Conservation (phyloP, 2,888 invertebrate genomes). For the Lithophane ornitopus region DNA sequence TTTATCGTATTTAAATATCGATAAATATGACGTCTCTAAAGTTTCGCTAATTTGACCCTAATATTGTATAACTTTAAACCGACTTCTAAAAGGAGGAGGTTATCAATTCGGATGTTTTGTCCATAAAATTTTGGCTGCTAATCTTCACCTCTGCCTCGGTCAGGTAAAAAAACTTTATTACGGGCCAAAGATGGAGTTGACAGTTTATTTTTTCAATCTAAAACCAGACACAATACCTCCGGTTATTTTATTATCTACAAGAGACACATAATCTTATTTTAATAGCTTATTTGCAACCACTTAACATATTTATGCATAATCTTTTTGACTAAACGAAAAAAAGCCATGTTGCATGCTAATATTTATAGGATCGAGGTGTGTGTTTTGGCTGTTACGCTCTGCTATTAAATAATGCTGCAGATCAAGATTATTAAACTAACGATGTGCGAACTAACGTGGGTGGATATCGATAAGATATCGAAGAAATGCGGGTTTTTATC, state of each 20-base stretch:
- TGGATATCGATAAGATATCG: slow-evolving; percentile 45
- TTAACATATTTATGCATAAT: slow-evolving; percentile 56
- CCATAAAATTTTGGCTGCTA: neutral
- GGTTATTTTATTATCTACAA: slow-evolving; percentile 29
- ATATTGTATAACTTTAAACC: too few relatives aligned
- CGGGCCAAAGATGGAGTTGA: neutral
- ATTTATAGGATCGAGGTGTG: slow-evolving; percentile 17
- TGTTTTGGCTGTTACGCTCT: slow-evolving; percentile 34
- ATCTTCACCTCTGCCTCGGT: neutral
- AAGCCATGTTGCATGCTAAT: slow-evolving; percentile 16
- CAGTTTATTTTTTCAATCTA: slow-evolving; percentile 35
- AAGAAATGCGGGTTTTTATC: slow-evolving; percentile 39
- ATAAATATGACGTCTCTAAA: too few relatives aligned
- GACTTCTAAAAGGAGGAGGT: too few relatives aligned
- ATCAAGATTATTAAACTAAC: slow-evolving; percentile 54
- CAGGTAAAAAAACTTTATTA: slow-evolving; percentile 25
- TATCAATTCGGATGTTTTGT: too few relatives aligned
- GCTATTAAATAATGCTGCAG: slow-evolving; percentile 29
- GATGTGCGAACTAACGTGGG: slow-evolving; percentile 50
- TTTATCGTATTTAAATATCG: too few relatives aligned
- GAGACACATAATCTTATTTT: slow-evolving; percentile 33
- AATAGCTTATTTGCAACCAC: slow-evolving; percentile 49
- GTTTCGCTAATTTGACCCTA: too few relatives aligned
- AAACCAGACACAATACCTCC: slow-evolving; percentile 5
- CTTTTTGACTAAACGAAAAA: slow-evolving; percentile 9